phyloP scores from a whole-genome alignment of 1,140 invertebrate genomes.

The Drosophila sulfurigaster region DNA sequence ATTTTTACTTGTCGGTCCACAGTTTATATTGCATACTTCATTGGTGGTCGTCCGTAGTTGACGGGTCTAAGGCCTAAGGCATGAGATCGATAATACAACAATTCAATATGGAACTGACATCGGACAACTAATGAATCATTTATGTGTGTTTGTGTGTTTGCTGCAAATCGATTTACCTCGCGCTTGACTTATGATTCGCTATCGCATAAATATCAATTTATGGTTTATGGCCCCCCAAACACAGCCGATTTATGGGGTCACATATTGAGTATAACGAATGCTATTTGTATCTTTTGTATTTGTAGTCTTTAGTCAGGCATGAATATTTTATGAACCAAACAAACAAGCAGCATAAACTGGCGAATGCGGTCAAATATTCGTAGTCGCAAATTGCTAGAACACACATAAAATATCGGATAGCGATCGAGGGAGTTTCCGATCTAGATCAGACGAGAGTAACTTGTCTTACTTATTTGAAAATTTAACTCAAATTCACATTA shows the following conservation, averaged over 20 bases:
- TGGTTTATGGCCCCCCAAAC: constrained; percentile 28
- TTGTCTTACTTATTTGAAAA: too few species aligned
- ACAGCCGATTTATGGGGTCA: constrained; percentile 1
- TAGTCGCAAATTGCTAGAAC: constrained; percentile 10
- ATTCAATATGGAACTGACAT: constrained; percentile 48
- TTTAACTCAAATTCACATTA: too few species aligned
- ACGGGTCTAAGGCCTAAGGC: not conserved
- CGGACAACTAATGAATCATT: constrained; percentile 48
- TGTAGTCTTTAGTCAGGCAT: constrained; percentile 4
- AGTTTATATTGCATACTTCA: constrained; percentile 82
- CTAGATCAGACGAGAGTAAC: not conserved
- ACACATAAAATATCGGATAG: not conserved
- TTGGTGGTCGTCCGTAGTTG: constrained; percentile 59
- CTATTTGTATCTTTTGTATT: constrained; percentile 34
- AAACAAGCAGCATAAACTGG: constrained; percentile 25
- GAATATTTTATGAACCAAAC: constrained; percentile 20
- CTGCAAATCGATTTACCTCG: constrained; percentile 39
- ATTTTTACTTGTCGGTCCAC: constrained; percentile 67
- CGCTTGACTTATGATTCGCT: constrained; percentile 55
- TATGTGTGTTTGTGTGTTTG: not conserved
- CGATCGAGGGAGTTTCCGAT: not conserved
- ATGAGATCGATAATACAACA: constrained; percentile 8
- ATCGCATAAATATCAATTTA: constrained; percentile 50
- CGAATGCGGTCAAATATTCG: constrained; percentile 23
- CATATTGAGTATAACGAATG: constrained; percentile 6